A percentile compares a stretch with the other conserved stretches of the same genome.
Evolutionary conservation across 2,888 invertebrate species (phyloP).

Genomic region (Epinotia brunnichana): DNA sequence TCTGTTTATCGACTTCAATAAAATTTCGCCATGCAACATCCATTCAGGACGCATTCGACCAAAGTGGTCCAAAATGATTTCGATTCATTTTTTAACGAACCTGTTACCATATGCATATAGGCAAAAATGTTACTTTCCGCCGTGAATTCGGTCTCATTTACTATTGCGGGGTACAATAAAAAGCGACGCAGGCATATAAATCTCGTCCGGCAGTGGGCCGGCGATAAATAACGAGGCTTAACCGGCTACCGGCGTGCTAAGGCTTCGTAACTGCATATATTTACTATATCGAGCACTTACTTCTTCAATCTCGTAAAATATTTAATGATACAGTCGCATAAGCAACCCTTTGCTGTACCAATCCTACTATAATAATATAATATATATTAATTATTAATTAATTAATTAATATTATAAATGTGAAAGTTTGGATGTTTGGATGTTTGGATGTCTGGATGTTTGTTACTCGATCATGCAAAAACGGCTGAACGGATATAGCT

Average conservation of each 20-base stretch:
- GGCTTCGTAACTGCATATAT: slow-evolving; percentile 44
- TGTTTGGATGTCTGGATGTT: no score
- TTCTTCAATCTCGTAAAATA: not conserved
- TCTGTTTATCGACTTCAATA: no score
- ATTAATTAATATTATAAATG: no score
- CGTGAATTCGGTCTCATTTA: slow-evolving; percentile 36
- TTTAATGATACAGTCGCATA: not conserved
- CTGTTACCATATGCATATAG: slow-evolving; percentile 22
- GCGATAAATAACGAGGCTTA: slow-evolving; percentile 75
- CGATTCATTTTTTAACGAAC: not conserved
- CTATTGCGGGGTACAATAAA: slow-evolving; percentile 43
- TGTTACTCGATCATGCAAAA: no score
- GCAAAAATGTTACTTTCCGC: slow-evolving; percentile 25
- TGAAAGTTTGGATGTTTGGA: no score
- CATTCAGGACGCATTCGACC: not conserved
- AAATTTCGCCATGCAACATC: no score
- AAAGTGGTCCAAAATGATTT: not conserved
- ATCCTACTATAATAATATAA: no score
- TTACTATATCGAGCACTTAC: not conserved
- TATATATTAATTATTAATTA: no score
- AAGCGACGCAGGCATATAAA: slow-evolving; percentile 62
- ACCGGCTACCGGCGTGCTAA: slow-evolving; percentile 50
- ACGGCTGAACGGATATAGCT: no score
- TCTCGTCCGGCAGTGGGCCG: slow-evolving; percentile 70
- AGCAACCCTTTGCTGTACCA: not conserved